Evolutionary conservation across 2,888 invertebrate genomes (phyloP), one percentile per base, ranked within the genome.

Genomic region (Dryomyza anilis): DNA sequence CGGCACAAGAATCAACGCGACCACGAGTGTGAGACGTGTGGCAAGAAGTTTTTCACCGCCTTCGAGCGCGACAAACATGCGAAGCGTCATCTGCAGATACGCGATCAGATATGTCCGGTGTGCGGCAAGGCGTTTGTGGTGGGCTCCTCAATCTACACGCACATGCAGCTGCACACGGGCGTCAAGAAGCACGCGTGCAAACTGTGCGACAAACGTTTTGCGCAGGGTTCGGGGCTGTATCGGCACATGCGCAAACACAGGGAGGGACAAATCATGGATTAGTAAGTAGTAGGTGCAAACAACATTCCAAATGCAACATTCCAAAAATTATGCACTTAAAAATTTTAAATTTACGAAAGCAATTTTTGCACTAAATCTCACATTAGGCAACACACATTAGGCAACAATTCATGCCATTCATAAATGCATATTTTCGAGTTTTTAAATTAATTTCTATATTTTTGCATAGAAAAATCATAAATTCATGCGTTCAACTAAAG

Each of bases 171-270:
- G 60, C 81, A 81, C 68, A 72, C 72, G 3, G 77, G 72, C 23
- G 77, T 74, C 36, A 81, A 81, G 65, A 77, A 79, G 3, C 81
- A 78, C 64, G 60, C 69, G 10, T 81, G 81, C 59, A 45, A 71
- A 7, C 62, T 68, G 21, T 81, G 81, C 36, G 68, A 70, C 3
- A 71, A 73, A 52, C 69, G 74, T 2, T 81, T 81, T 56, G 77
- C 81, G 3, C 81, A 81, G 46, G 80, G 81, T 16, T 78, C 81
- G 0, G 81, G 81, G 0, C 69, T 81, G 29, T 81, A 81, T 57
- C 79, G 81, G 59, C 81, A 81, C 12, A 61, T 53, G 43, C 39
- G 43, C 12, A 23, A 6, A n/a, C 59, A 60, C 48, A 29, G 23
- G n/a, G 33, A n/a, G n/a, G 5, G 25, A 30, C 29, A 29, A n/a